Conservation (phyloP, 1,140 invertebrate genomes). For the Campoletis sonorensis region DNA sequence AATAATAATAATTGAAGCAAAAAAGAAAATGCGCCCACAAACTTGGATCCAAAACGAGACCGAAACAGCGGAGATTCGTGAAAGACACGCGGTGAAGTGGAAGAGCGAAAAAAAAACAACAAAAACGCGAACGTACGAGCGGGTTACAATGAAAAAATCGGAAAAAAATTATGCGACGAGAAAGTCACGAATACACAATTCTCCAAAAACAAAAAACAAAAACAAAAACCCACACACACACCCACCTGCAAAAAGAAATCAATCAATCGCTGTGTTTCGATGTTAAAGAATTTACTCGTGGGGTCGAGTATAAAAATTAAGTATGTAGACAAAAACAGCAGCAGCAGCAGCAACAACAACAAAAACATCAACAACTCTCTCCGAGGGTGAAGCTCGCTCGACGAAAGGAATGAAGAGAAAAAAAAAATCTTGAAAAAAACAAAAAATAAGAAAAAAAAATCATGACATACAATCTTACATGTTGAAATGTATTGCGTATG, state of each 20-base stretch:
- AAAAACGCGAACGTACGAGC: too few species aligned
- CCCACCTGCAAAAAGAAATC: conserved; percentile 42
- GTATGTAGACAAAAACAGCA: conserved; percentile 48
- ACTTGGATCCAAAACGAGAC: conserved; percentile 61
- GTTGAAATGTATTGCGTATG: conserved; percentile 74
- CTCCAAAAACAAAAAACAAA: too few species aligned
- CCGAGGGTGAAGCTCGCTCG: conserved; percentile 44
- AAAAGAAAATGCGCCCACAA: too few species aligned
- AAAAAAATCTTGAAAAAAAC: conserved; percentile 45
- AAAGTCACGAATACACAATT: neutral
- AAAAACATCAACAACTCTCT: neutral
- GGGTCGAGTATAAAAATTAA: conserved; percentile 41
- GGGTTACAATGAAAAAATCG: conserved; percentile 59
- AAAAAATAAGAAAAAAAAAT: conserved; percentile 46
- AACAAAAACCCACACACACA: conserved; percentile 5
- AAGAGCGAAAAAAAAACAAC: too few species aligned
- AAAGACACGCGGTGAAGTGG: conserved; percentile 42
- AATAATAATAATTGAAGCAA: too few species aligned
- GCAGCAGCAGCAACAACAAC: too few species aligned
- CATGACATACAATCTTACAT: conserved; percentile 72
- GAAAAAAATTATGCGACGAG: conserved; percentile 5
- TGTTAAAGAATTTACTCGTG: conserved; percentile 51
- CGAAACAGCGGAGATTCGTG: conserved; percentile 50
- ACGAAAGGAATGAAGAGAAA: conserved; percentile 31
- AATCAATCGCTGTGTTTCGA: conserved; percentile 49